phyloP scores from a whole-genome alignment of 2,888 invertebrate species.

The Cataglyphis albicans region DNA sequence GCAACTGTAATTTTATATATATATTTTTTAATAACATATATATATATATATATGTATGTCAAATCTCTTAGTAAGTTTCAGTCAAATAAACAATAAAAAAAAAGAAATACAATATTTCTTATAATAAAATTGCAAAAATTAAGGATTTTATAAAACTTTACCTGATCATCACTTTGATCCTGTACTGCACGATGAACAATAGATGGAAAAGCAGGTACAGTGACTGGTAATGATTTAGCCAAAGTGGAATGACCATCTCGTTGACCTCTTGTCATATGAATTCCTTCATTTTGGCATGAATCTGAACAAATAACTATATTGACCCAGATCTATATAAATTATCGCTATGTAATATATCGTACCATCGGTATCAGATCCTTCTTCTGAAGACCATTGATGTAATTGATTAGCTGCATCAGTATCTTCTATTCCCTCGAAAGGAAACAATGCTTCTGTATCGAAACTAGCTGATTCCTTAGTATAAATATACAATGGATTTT shows the following conservation, averaged over 20 bases:
- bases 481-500: constrained; percentile 67
- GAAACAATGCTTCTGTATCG: constrained; percentile 92
- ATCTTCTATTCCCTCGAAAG: constrained; percentile 91
- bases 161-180: constrained; percentile 87
- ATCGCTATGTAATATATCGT: neutral
- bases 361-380: constrained; percentile 92
- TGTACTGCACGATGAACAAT: constrained; percentile 82
- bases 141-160: constrained; percentile 79
- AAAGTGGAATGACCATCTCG: constrained; percentile 86
- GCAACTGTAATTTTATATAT: constrained; percentile 70
- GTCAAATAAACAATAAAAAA: neutral
- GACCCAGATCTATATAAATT: neutral
- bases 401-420: constrained; percentile 78
- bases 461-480: constrained; percentile 81
- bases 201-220: constrained; percentile 89
- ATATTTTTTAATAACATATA: neutral
- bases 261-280: constrained; percentile 87
- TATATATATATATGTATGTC: neutral
- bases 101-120: neutral
- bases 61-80: constrained; percentile 1
- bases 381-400: constrained; percentile 84
- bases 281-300: constrained; percentile 88
- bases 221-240: constrained; percentile 93
- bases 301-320: constrained; percentile 75
- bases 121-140: neutral